Evolutionary conservation across 2,113 vertebrate genomes (phyloP).

Genomic region (Silurus asotus): DNA sequence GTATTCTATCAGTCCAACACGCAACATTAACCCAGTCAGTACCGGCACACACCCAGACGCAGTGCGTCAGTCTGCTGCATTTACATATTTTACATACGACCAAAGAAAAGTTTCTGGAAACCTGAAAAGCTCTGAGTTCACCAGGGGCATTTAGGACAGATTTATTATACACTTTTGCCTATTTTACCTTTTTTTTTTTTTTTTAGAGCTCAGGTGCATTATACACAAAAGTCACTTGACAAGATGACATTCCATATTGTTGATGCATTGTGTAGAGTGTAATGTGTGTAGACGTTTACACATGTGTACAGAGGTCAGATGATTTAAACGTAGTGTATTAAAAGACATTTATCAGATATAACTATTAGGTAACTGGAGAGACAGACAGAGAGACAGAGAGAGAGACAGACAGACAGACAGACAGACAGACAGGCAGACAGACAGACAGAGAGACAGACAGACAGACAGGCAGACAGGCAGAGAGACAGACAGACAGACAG

Average conservation of each 20-base stretch:
- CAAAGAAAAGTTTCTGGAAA: not conserved
- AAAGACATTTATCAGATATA: too few species aligned
- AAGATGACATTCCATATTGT: not conserved
- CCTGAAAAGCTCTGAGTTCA: not conserved
- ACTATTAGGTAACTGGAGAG: too few species aligned
- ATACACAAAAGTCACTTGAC: not conserved
- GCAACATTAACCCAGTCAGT: conserved; percentile 43
- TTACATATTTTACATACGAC: not conserved
- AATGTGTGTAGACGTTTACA: not conserved
- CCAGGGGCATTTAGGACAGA: not conserved
- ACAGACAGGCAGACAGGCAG: not conserved
- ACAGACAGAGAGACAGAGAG: not conserved
- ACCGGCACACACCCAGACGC: conserved; percentile 3
- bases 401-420: not conserved
- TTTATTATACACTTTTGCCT: not conserved
- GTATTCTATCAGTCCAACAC: conserved; percentile 33
- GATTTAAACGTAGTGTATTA: too few species aligned
- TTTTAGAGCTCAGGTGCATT: not conserved
- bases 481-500: not conserved
- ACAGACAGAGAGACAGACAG: not conserved
- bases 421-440: not conserved
- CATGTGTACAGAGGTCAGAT: not conserved
- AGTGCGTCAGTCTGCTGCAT: not conserved
- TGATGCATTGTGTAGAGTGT: not conserved
- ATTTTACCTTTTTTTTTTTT: not conserved